These are phyloP conservation scores for Seriola aureovittata DNA, from an alignment of 2,113 vertebrate species.

Conservation along the genomic window DNA sequence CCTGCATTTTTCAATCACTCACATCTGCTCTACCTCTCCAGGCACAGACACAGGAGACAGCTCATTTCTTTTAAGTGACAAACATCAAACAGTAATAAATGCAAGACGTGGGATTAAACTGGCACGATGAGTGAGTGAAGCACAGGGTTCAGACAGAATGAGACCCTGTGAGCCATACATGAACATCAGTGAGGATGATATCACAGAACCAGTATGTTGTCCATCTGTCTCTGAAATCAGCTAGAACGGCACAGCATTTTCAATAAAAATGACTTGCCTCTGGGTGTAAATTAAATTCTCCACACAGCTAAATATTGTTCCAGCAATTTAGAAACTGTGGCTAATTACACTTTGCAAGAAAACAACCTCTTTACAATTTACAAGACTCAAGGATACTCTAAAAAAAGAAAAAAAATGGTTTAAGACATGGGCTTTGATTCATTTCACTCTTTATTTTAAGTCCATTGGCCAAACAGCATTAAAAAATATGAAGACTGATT, in stretches of 20 bases:
- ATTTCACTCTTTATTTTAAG: background rate
- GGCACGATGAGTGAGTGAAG: slow-evolving; percentile 38
- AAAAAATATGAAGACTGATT: background rate
- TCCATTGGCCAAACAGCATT: background rate
- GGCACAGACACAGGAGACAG: slow-evolving; percentile 38
- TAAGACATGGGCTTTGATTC: background rate
- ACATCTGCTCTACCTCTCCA: slow-evolving; percentile 63
- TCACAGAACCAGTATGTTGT: slow-evolving; percentile 31
- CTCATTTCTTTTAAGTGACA: slow-evolving; percentile 65
- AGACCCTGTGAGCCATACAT: slow-evolving; percentile 26
- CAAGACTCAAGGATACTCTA: background rate
- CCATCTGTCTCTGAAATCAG: slow-evolving; percentile 52
- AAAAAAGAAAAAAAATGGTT: background rate
- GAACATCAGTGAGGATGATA: slow-evolving; percentile 27
- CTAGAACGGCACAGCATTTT: background rate
- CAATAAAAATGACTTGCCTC: background rate
- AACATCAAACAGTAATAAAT: slow-evolving; percentile 78
- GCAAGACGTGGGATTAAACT: slow-evolving; percentile 64
- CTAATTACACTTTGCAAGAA: background rate
- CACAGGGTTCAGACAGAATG: slow-evolving; percentile 50
- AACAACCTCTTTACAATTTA: background rate
- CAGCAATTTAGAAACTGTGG: background rate
- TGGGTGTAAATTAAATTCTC: slow-evolving; percentile 23
- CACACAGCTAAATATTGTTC: background rate
- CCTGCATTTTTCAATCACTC: slow-evolving; percentile 49